Percentiles rank a stretch among this genome's conserved stretches.
These are phyloP conservation scores for Chymomyza costata DNA, from an alignment of 1,140 invertebrate genomes.

Conservation along the genomic window DNA sequence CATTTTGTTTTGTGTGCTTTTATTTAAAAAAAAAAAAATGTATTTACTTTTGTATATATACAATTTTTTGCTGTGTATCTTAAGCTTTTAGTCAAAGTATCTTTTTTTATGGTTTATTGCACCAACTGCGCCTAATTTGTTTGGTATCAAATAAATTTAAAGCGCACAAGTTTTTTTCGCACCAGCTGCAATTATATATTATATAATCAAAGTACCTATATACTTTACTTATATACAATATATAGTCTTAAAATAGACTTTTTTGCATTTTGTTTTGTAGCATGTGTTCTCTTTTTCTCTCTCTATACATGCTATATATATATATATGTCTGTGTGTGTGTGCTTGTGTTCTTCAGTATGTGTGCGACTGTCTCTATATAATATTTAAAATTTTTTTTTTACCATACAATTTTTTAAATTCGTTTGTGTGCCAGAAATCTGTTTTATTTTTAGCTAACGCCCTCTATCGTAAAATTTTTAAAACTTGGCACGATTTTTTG, in stretches of 20 bases:
- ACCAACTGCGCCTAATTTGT: conserved; percentile 35
- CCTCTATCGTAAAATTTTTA: no score
- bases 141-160: conserved; percentile 32
- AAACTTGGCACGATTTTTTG: no score
- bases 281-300: no score
- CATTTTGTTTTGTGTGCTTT: conserved; percentile 38
- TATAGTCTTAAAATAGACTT: conserved; percentile 1
- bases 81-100: no score
- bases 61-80: no score
- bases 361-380: conserved; percentile 21
- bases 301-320: no score
- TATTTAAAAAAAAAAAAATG: background rate
- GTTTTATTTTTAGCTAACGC: no score
- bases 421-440: no score
- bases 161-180: conserved; percentile 22
- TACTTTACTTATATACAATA: no score
- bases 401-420: background rate
- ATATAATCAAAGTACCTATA: no score
- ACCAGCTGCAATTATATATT: no score
- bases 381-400: conserved; percentile 2
- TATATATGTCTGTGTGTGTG: conserved; percentile 18
- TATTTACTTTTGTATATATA: conserved; percentile 1
- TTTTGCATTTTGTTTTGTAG: conserved; percentile 60
- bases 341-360: conserved; percentile 19
- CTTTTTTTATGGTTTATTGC: conserved; percentile 24